Percentiles rank a stretch among this genome's conserved stretches.
Conservation (phyloP, 2,113 vertebrate genomes). For the Baryphthengus martii region DNA sequence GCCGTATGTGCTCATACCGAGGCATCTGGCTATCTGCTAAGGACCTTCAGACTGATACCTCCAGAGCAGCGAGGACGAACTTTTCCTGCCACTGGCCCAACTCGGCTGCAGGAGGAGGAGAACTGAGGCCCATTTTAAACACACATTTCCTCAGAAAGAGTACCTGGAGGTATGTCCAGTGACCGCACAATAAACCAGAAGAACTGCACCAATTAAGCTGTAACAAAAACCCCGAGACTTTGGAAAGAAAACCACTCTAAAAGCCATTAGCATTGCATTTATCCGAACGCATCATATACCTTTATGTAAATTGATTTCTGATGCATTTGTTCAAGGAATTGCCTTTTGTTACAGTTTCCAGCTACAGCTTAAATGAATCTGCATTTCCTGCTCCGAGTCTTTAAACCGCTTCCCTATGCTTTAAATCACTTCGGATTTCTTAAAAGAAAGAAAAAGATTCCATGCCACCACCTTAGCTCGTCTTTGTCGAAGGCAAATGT, state of each 20-base stretch:
- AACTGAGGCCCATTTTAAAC: slow-evolving; percentile 65
- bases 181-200: slow-evolving; percentile 84
- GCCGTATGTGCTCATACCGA: slow-evolving; percentile 66
- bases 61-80: slow-evolving; percentile 57
- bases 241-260: slow-evolving; percentile 86
- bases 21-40: slow-evolving; percentile 69
- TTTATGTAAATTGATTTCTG: slow-evolving; percentile 90
- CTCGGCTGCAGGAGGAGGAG: slow-evolving; percentile 44
- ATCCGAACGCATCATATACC: slow-evolving; percentile 85
- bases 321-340: slow-evolving; percentile 85
- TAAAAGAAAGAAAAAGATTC: slow-evolving; percentile 70
- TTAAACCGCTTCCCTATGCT: slow-evolving; percentile 65
- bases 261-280: slow-evolving; percentile 87
- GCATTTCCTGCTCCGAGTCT: slow-evolving; percentile 78
- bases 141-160: slow-evolving; percentile 76
- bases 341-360: slow-evolving; percentile 86
- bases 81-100: slow-evolving; percentile 72
- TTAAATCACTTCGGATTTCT: slow-evolving; percentile 84
- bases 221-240: slow-evolving; percentile 86
- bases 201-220: slow-evolving; percentile 85
- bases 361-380: slow-evolving; percentile 82
- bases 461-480: slow-evolving; percentile 78
- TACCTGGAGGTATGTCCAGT: slow-evolving; percentile 77
- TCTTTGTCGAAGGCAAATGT: slow-evolving; percentile 89
- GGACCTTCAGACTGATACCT: slow-evolving; percentile 66